Evolutionary conservation across 1,140 invertebrate genomes (phyloP), one percentile per base, ranked within the genome.

Genomic region (Oppia nitens): DNA sequence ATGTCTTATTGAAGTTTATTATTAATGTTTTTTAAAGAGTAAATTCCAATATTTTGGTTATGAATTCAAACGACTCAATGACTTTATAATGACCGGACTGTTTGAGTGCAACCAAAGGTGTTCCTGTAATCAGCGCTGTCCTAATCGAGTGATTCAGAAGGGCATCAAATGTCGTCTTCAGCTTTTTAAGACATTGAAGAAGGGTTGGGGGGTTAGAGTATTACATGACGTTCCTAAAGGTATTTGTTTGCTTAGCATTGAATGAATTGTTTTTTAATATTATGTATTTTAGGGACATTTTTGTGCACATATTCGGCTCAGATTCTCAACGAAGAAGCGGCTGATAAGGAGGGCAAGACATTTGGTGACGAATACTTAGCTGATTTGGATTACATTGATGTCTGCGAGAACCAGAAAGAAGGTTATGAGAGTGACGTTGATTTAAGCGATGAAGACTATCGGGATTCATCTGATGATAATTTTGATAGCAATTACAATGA

Each of bases 101-200:
- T 95, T 84, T 69, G 92, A 96, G 73, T 96, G 92, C 70, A 96
- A 95, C 68, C 84, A 83, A 64, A 74, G 76, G 0, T 96, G 92
- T 64, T 77, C 75, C 57, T 96, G 92, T 70, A 71, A 68, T 2
- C 70, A 78, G 0, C 75, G 76, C 6, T 96, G 92, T 70, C 69
- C 72, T 9, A 96, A 96, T 71, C 75, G 91, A 6, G 83, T 95
- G 0, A 85, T 93, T 0, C 91, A 96, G 70, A 77, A 80, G 27
- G 90, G 91, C 0, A 50, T 62, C 26, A 54, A 25, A 25, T 20
- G 21, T 51, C 29, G 49, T 12, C 21, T 62, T 26, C 59, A 62
- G 53, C n/a, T 63, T 12, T 62, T 62, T 45, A 57, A 53, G 20
- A 54, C 40, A 3, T 12, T 26, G 1, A 47, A 47, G n/a, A 55